Conservation (phyloP, 2,113 vertebrate genomes). For the Spermophilus dauricus region DNA sequence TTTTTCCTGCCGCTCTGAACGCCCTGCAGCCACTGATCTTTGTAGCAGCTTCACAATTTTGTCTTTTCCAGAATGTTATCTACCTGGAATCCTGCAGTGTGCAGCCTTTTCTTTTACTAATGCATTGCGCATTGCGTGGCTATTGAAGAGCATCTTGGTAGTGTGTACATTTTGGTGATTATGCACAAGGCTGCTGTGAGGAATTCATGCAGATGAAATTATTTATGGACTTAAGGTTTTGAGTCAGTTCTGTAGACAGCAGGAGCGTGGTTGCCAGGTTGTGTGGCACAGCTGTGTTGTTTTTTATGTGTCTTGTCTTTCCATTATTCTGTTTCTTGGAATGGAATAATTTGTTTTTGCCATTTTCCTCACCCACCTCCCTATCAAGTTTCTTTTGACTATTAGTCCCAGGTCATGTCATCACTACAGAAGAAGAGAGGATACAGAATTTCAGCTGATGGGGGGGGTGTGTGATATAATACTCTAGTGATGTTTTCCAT, state of each 20-base stretch:
- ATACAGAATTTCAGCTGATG: background rate
- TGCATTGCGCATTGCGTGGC: background rate
- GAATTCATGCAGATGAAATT: background rate
- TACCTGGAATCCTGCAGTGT: background rate
- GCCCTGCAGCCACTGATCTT: background rate
- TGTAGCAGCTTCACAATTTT: background rate
- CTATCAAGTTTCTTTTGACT: background rate
- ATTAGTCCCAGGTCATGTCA: background rate
- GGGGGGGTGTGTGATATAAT: background rate
- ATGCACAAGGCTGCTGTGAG: background rate
- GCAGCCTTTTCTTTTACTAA: background rate
- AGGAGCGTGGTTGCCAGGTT: background rate
- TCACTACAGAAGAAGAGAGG: background rate
- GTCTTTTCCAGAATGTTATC: too few species aligned
- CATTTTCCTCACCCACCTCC: background rate
- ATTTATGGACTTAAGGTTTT: background rate
- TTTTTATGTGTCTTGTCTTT: background rate
- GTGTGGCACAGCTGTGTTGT: background rate
- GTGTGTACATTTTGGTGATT: background rate
- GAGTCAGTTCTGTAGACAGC: background rate
- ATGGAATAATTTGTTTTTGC: background rate
- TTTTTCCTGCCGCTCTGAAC: background rate
- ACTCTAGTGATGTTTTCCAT: background rate
- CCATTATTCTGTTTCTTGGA: background rate
- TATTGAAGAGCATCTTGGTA: constrained; percentile 24